phyloP scores from a whole-genome alignment of 2,888 invertebrate species.

The Cerastis rubricosa region DNA sequence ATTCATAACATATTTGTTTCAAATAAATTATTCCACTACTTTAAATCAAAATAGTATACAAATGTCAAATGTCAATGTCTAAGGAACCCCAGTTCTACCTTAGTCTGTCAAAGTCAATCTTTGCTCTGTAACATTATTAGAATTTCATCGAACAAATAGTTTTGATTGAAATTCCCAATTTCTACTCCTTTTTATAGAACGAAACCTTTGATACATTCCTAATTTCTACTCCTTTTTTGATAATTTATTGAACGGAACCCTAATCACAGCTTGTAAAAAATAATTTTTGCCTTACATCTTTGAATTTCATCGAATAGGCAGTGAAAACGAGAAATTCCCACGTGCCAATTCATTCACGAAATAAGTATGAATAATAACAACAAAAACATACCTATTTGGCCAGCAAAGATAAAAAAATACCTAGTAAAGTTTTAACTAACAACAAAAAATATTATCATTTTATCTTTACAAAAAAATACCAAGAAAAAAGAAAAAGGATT shows the following conservation, averaged over 20 bases:
- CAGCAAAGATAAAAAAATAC: background rate
- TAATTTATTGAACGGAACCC: background rate
- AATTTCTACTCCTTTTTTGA: background rate
- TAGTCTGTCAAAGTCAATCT: too few species aligned
- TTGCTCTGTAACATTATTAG: too few species aligned
- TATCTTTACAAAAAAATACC: background rate
- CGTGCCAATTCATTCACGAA: background rate
- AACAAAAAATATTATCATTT: too few species aligned
- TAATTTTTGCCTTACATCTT: background rate
- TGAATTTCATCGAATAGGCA: background rate
- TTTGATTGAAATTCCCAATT: background rate
- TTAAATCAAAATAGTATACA: background rate
- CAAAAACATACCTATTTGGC: background rate
- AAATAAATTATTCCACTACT: background rate
- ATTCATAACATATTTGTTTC: background rate
- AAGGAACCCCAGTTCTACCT: too few species aligned
- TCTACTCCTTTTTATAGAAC: background rate
- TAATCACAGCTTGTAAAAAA: background rate
- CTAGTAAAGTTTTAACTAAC: background rate
- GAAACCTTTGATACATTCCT: background rate
- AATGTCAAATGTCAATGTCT: too few species aligned
- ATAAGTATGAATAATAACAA: background rate
- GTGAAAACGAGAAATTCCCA: too few species aligned
- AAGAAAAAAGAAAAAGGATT: constrained; percentile 30
- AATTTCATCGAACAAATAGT: background rate